Conservation (phyloP, 2,797 vertebrate genomes). For the Falco naumanni region DNA sequence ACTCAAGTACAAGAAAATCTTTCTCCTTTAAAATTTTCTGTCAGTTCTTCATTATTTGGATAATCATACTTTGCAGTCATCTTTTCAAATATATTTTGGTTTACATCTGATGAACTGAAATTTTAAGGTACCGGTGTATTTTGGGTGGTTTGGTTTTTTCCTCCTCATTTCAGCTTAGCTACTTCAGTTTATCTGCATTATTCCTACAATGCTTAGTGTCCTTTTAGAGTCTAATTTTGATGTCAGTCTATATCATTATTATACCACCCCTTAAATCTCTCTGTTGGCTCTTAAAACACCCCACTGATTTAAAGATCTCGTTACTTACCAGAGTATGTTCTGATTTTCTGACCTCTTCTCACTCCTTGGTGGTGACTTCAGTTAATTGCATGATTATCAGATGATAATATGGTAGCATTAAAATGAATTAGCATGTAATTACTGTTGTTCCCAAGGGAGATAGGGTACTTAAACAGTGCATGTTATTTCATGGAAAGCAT, state of each 20-base stretch:
- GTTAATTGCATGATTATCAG: conserved; percentile 62
- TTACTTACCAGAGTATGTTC: conserved; percentile 29
- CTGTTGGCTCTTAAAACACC: conserved; percentile 7
- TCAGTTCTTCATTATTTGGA: neutral
- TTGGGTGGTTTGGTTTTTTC: accelerated
- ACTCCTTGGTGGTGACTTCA: conserved; percentile 52
- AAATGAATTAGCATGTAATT: conserved; percentile 71
- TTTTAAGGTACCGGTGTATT: neutral
- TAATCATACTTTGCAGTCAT: neutral
- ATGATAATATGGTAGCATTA: conserved; percentile 53
- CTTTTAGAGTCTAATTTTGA: neutral
- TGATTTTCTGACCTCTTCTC: conserved; percentile 50
- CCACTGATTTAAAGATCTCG: conserved; percentile 29
- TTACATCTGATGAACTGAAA: neutral
- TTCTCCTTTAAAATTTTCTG: neutral
- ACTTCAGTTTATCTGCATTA: neutral
- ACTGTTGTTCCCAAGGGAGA: conserved; percentile 22
- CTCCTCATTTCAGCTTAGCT: neutral
- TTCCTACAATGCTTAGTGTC: neutral
- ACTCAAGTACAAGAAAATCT: neutral
- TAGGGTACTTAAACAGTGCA: conserved; percentile 17
- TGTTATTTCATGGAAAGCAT: conserved; percentile 50
- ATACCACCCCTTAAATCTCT: neutral
- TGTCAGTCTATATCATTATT: neutral
- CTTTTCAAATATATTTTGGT: neutral